phyloP scores from a whole-genome alignment of 2,113 vertebrate genomes.

The Albula goreensis region DNA sequence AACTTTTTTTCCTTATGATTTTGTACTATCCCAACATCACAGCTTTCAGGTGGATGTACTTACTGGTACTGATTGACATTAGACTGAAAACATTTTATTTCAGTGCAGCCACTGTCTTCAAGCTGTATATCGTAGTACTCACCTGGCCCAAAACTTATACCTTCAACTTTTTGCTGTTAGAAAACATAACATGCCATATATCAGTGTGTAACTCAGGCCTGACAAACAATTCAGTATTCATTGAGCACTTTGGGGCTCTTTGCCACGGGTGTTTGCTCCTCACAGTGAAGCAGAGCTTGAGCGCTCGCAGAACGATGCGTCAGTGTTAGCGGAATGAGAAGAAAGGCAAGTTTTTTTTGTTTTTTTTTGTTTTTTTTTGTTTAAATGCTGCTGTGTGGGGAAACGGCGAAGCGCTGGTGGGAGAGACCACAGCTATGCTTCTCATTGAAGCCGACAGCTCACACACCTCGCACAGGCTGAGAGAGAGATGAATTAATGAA shows the following conservation, averaged over 20 bases:
- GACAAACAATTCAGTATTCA: neutral
- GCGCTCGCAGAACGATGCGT: neutral
- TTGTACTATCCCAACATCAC: neutral
- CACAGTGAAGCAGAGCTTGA: neutral
- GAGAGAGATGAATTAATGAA: constrained; percentile 64
- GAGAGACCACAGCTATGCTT: constrained; percentile 16
- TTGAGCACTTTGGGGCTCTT: neutral
- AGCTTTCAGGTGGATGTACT: neutral
- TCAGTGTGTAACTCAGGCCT: neutral
- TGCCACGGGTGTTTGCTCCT: neutral
- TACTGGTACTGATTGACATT: neutral
- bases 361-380: too few species aligned
- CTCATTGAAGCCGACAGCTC: neutral
- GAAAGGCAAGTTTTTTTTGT: neutral
- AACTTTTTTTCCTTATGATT: neutral
- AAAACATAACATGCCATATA: neutral
- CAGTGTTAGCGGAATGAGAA: neutral
- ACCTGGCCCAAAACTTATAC: neutral
- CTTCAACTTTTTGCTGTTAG: neutral
- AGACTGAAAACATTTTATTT: neutral
- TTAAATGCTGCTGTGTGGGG: constrained; percentile 29
- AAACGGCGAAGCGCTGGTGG: constrained; percentile 18
- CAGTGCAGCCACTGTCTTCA: neutral
- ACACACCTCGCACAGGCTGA: constrained; percentile 28
- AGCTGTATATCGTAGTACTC: neutral